phyloP scores from a whole-genome alignment of 2,888 invertebrate genomes.

The Gerris lacustris region DNA sequence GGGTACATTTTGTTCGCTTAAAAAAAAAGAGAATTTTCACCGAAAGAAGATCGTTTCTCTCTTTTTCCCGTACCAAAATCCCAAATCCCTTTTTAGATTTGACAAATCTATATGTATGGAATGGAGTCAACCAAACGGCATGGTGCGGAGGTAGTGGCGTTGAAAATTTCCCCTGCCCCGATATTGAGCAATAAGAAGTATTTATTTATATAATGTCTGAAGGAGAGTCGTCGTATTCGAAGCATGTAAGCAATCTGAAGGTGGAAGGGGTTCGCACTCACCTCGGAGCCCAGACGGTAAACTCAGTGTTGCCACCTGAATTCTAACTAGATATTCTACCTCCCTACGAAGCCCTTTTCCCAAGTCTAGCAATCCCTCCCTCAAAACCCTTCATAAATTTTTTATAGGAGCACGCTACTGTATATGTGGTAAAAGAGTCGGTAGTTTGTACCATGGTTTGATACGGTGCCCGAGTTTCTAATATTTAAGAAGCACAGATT shows the following conservation, averaged over 20 bases:
- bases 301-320: background rate
- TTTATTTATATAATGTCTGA: background rate
- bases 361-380: background rate
- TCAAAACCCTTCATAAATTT: slow-evolving; percentile 1
- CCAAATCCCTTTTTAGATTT: no score
- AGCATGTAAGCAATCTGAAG: background rate
- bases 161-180: background rate
- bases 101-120: no score
- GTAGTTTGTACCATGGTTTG: no score
- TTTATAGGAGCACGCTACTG: background rate
- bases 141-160: background rate
- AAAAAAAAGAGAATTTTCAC: no score
- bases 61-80: no score
- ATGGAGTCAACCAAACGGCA: background rate
- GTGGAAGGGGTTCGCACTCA: background rate
- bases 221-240: background rate
- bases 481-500: background rate
- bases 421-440: background rate
- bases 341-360: background rate
- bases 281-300: background rate
- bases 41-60: no score
- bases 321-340: background rate
- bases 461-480: no score
- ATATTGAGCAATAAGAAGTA: slow-evolving; percentile 5
- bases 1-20: no score